phyloP scores from a whole-genome alignment of 2,113 vertebrate species.

The Ageneiosus marmoratus region DNA sequence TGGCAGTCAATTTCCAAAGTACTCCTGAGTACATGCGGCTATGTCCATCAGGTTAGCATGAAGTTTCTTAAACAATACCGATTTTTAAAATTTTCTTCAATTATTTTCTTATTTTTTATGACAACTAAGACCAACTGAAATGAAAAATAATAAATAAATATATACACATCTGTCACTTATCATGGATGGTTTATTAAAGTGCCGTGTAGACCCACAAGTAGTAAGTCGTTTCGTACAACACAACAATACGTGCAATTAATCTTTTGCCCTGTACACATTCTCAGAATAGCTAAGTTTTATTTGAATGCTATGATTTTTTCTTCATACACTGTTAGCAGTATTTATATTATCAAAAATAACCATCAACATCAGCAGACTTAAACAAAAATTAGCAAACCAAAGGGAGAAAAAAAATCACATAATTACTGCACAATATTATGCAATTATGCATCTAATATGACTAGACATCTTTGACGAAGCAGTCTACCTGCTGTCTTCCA shows the following conservation, averaged over 20 bases:
- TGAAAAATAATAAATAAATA: background rate
- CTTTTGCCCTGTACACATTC: slow-evolving; percentile 31
- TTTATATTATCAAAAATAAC: slow-evolving; percentile 34
- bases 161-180: background rate
- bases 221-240: background rate
- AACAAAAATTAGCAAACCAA: slow-evolving; percentile 19
- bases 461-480: background rate
- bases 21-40: no score
- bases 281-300: background rate
- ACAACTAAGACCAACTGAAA: background rate
- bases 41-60: no score
- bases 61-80: no score
- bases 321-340: slow-evolving; percentile 19
- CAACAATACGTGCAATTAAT: slow-evolving; percentile 1
- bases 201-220: no score
- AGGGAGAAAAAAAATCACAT: background rate
- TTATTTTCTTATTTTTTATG: no score
- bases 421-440: slow-evolving; percentile 19
- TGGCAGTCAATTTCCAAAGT: no score
- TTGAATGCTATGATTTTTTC: background rate
- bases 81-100: no score
- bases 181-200: background rate
- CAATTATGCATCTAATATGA: slow-evolving; percentile 9
- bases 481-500: background rate
- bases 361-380: slow-evolving; percentile 35